These are phyloP conservation scores for Leptinotarsa haldemani DNA, from an alignment of 2,888 invertebrate species.

Conservation along the genomic window DNA sequence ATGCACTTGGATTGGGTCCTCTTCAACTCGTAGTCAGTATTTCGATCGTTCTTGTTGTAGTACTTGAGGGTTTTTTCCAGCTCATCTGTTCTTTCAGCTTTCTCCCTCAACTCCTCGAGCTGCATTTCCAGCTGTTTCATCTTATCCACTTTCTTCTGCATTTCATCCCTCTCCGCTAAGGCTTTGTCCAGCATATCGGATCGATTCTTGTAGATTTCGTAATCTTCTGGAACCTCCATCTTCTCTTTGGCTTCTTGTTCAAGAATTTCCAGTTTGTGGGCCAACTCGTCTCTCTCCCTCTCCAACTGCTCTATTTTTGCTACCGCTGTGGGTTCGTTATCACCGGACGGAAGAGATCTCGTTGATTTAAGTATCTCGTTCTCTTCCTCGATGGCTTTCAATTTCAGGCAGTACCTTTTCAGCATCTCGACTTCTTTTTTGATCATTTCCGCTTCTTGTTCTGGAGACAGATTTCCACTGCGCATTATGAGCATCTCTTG, in stretches of 20 bases:
- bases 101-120: constrained; percentile 48
- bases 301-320: constrained; percentile 17
- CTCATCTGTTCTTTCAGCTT: constrained; percentile 49
- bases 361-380: constrained; percentile 56
- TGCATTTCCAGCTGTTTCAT: constrained; percentile 51
- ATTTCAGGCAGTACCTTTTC: constrained; percentile 58
- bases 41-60: constrained; percentile 48
- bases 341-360: constrained; percentile 36
- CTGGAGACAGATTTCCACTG: constrained; percentile 53
- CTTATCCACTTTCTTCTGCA: constrained; percentile 51
- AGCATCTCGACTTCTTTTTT: constrained; percentile 57
- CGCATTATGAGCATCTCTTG: constrained; percentile 55
- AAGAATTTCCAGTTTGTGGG: constrained; percentile 51
- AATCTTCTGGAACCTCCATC: constrained; percentile 52
- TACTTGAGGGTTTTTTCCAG: constrained; percentile 44
- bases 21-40: constrained; percentile 42
- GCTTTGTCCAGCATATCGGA: constrained; percentile 54
- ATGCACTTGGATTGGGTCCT: constrained; percentile 44
- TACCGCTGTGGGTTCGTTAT: constrained; percentile 18
- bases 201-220: constrained; percentile 52
- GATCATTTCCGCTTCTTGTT: constrained; percentile 58
- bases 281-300: constrained; percentile 55
- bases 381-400: constrained; percentile 57
- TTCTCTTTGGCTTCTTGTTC: constrained; percentile 55
- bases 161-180: constrained; percentile 55